Evolutionary conservation across 1,140 invertebrate genomes (phyloP).

Genomic region (Drosophila insularis): DNA sequence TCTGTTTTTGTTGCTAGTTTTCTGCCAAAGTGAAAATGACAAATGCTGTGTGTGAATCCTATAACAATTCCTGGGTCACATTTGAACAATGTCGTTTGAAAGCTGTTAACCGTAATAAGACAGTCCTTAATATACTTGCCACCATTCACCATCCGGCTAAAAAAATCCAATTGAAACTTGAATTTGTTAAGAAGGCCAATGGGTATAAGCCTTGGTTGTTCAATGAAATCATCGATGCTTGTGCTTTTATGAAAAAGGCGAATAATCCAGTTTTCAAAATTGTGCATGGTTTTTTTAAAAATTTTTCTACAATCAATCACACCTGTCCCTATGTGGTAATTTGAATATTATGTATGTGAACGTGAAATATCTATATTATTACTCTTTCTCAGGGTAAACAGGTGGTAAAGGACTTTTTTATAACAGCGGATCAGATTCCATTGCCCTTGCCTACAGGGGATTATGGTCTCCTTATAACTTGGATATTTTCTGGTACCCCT

Average conservation of each 20-base stretch:
- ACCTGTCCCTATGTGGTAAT: conserved; percentile 14
- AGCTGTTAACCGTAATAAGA: not conserved
- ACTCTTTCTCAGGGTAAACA: conserved; percentile 3
- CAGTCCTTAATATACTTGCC: not conserved
- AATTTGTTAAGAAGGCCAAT: not conserved
- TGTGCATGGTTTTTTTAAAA: too few species aligned
- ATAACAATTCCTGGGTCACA: not conserved
- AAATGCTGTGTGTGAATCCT: not conserved
- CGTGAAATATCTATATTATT: too few species aligned
- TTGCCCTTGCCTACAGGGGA: conserved; percentile 9
- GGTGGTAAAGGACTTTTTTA: conserved; percentile 2
- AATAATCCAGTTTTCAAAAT: not conserved
- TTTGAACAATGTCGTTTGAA: not conserved
- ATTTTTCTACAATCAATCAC: not conserved
- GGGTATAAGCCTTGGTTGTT: not conserved
- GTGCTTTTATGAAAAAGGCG: not conserved
- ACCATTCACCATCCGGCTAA: not conserved
- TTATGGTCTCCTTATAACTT: conserved; percentile 4
- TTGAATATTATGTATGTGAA: not conserved
- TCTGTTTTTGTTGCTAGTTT: not conserved
- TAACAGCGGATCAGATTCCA: not conserved
- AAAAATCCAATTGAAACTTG: not conserved
- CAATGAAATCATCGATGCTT: not conserved
- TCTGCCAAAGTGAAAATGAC: not conserved
- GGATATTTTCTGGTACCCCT: not conserved